Base-by-base conservation (phyloP, 2,888 invertebrate genomes). In the Lamellibrachia columna region DNA sequence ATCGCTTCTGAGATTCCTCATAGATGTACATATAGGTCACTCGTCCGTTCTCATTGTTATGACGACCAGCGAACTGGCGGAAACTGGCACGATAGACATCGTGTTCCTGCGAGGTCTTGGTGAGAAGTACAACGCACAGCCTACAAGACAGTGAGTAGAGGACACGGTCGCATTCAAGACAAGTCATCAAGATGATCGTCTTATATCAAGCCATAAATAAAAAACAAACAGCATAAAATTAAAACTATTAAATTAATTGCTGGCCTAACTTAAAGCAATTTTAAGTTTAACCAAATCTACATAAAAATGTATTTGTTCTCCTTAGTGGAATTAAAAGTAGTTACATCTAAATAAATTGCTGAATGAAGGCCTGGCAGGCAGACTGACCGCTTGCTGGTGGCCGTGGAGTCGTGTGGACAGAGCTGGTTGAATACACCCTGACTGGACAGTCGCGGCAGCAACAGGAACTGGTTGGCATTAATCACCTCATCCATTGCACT, bases 21-120 rank as follows among this genome's bases (percentile, higher is more conserved):
- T 98, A 99, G 93, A 99, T 97, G 96, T 99, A 99, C 2, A 98
- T 98, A 97, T 98, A 99, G 93, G 98, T 97, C 93, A 98, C 98
- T 93, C 98, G 97, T 6, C 93, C 93, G 40, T 94, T 75, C 2
- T 55, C 90, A 28, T 92, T 91, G 4, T 40, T 7, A 60, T 94
- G 94, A 92, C 98, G 97, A 91, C 97, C 97, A 0, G 98, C 98
- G 95, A 98, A 98, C 94, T 97, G 97, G 92, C 98, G 97, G 95
- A 98, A 97, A 55, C 98, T 97, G 93, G 97, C 97, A n/a, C 98
- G 97, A 94, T 97, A 97, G 91, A 97, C 96, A 95, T 97, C 97
- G 95, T 98, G 97, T 93, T 97, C 96, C n/a, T 97, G 96, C 60
- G 96, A 94, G 93, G 97, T 96, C 93, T 96, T 96, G 3, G 98